A percentile compares a stretch with the other conserved stretches of the same genome.
Evolutionary conservation across 2,797 vertebrate species (phyloP).

Genomic region (Hemitrygon akajei): DNA sequence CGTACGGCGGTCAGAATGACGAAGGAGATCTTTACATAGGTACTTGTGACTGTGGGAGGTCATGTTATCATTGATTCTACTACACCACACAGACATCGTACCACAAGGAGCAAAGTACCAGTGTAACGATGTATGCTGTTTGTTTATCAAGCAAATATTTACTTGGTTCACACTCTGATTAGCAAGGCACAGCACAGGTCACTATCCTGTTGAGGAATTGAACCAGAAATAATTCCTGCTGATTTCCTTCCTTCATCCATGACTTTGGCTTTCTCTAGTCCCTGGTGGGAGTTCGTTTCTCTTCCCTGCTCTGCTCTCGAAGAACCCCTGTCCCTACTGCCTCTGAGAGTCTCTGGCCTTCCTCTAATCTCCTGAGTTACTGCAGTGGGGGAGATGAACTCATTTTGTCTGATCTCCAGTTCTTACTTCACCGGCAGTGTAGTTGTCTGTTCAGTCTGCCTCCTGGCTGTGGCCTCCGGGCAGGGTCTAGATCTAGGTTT

Average conservation of each 20-base stretch:
- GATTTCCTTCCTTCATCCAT: neutral
- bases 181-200: neutral
- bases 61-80: too few relatives aligned
- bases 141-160: neutral
- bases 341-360: neutral
- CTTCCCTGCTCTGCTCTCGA: neutral
- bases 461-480: neutral
- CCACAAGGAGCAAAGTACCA: neutral
- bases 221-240: neutral
- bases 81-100: neutral
- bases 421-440: neutral
- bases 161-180: neutral
- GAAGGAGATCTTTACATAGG: slow-evolving; percentile 72
- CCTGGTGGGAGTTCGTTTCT: too few relatives aligned
- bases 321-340: neutral
- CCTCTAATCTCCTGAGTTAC: neutral
- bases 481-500: neutral
- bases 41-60: slow-evolving; percentile 44
- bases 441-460: neutral
- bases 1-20: slow-evolving; percentile 72
- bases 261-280: neutral
- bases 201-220: neutral
- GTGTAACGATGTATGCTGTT: neutral
- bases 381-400: neutral
- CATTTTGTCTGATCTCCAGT: neutral